These are phyloP conservation scores for Cyanoramphus novaezelandiae DNA, from an alignment of 2,113 vertebrate genomes.

Conservation along the genomic window DNA sequence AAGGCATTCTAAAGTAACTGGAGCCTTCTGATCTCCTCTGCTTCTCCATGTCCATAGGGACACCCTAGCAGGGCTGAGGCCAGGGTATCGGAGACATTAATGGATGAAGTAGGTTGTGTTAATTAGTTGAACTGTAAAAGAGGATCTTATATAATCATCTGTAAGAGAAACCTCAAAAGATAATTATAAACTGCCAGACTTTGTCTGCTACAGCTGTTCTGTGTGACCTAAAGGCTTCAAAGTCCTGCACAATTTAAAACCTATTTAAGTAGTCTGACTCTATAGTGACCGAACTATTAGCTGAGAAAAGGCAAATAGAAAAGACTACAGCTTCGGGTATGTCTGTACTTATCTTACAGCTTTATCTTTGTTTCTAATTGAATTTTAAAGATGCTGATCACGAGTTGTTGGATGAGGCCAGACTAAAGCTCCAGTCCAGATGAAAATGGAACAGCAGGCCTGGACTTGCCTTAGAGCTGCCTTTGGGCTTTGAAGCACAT, in stretches of 20 bases:
- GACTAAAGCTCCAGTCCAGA: not conserved
- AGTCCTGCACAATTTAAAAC: not conserved
- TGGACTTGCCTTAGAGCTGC: not conserved
- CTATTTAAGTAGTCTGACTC: not conserved
- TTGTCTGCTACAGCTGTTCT: not conserved
- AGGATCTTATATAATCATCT: not conserved
- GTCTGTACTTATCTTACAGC: not conserved
- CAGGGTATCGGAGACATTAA: not conserved
- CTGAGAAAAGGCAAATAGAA: not conserved
- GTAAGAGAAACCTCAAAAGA: not conserved
- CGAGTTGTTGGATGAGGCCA: not conserved
- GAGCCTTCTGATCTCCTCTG: not conserved
- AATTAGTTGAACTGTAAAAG: not conserved
- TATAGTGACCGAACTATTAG: not conserved
- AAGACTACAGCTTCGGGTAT: not conserved
- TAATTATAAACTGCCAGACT: not conserved
- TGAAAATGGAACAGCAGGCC: not conserved
- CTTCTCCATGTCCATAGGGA: fast-evolving
- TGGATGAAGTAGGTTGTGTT: not conserved
- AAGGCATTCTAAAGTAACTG: not conserved
- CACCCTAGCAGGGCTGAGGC: not conserved
- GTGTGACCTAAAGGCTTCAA: not conserved
- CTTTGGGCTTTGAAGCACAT: fast-evolving
- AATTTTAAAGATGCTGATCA: not conserved
- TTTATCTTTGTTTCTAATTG: not conserved